Percentiles rank a stretch among this genome's conserved stretches.
Conservation (phyloP, 1,140 invertebrate genomes). For the Brachionus asplanchnoidis region DNA sequence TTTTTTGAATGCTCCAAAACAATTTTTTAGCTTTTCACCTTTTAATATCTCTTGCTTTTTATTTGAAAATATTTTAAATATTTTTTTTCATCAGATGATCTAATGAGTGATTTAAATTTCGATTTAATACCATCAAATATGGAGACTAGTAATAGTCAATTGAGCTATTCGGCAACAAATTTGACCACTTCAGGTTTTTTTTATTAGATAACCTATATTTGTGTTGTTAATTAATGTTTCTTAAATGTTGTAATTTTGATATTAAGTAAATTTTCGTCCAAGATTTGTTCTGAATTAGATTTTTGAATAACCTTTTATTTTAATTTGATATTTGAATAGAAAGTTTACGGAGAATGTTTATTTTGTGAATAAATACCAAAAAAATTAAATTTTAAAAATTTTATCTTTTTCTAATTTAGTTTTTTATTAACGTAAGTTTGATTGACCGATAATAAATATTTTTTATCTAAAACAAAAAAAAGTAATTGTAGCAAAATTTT, state of each 20-base stretch:
- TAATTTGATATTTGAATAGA: too few relatives aligned
- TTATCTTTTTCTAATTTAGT: too few relatives aligned
- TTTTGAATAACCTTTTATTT: too few relatives aligned
- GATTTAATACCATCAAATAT: background rate
- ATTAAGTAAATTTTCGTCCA: too few relatives aligned
- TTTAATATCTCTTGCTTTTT: background rate
- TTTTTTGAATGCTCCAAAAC: background rate
- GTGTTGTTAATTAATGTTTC: background rate
- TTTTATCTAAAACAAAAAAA: too few relatives aligned
- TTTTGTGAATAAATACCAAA: too few relatives aligned
- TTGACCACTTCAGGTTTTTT: background rate
- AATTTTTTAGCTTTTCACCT: background rate
- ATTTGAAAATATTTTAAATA: background rate
- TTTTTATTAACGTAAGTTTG: too few relatives aligned
- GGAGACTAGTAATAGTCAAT: background rate
- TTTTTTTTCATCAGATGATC: slow-evolving; percentile 9
- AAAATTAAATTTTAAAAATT: too few relatives aligned
- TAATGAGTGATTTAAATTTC: slow-evolving; percentile 2
- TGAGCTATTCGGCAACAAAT: background rate
- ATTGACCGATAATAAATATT: too few relatives aligned
- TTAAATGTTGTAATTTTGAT: background rate
- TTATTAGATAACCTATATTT: background rate
- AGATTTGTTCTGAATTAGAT: too few relatives aligned
- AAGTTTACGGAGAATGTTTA: too few relatives aligned
- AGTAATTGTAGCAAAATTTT: too few relatives aligned